Conservation (phyloP, 2,113 vertebrate genomes). For the Silurus glanis region DNA sequence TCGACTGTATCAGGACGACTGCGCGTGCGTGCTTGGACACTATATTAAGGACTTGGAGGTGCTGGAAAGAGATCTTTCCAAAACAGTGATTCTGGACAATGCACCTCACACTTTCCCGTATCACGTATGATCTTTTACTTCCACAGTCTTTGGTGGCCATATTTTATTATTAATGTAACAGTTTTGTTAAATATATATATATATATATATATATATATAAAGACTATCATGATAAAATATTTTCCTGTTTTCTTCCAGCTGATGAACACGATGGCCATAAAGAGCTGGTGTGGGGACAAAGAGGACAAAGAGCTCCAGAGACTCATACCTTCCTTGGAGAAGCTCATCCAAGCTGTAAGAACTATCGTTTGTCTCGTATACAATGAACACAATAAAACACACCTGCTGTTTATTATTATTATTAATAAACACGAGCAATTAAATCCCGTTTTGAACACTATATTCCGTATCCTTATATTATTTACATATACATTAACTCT, state of each 20-base stretch:
- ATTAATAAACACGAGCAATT: background rate
- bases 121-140: conserved; percentile 64
- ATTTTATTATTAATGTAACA: background rate
- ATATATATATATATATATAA: no score
- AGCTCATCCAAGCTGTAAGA: conserved; percentile 70
- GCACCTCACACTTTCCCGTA: conserved; percentile 74
- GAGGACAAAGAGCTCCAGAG: conserved; percentile 74
- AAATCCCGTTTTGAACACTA: background rate
- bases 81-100: conserved; percentile 78
- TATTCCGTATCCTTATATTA: background rate
- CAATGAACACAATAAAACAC: background rate
- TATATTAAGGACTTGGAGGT: conserved; percentile 79
- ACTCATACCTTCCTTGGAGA: conserved; percentile 71
- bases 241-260: conserved; percentile 62
- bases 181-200: no score
- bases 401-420: background rate
- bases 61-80: conserved; percentile 76
- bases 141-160: background rate
- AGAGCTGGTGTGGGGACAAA: conserved; percentile 71
- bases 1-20: conserved; percentile 78
- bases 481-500: background rate
- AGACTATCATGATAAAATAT: background rate
- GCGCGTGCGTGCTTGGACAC: conserved; percentile 76
- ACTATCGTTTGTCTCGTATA: background rate
- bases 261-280: conserved; percentile 76